Conservation (phyloP, 2,888 invertebrate species). For the Ptilodon capucinus region DNA sequence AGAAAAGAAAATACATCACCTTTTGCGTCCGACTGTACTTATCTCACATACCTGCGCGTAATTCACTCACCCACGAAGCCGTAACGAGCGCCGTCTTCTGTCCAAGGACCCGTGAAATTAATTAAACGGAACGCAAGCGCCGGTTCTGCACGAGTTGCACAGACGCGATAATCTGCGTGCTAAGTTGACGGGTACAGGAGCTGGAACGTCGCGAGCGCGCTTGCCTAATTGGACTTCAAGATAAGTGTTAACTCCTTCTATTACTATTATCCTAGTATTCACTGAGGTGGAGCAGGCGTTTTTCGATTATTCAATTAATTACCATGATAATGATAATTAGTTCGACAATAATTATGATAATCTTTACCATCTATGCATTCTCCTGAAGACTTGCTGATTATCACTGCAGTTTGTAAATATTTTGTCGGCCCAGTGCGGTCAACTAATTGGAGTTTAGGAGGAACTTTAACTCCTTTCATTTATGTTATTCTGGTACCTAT, state of each 20-base stretch:
- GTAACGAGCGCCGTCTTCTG: conserved; percentile 41
- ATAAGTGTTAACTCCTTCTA: not conserved
- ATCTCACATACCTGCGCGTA: conserved; percentile 16
- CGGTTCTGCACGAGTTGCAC: conserved; percentile 45
- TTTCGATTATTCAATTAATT: too few species aligned
- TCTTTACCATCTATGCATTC: too few species aligned
- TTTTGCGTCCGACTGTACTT: conserved; percentile 19
- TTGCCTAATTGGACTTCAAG: not conserved
- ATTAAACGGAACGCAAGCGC: conserved; percentile 59
- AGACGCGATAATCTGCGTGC: conserved; percentile 34
- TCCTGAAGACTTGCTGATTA: too few species aligned
- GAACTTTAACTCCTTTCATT: not conserved
- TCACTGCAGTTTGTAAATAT: too few species aligned
- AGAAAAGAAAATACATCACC: not conserved
- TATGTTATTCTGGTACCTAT: not conserved
- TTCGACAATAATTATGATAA: too few species aligned
- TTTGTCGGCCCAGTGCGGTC: too few species aligned
- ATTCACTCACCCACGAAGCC: conserved; percentile 27
- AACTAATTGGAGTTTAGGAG: not conserved
- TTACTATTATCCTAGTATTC: not conserved
- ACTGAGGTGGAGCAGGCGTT: too few species aligned
- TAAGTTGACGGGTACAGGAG: not conserved
- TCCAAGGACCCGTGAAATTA: conserved; percentile 55
- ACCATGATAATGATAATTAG: too few species aligned
- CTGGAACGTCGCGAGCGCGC: not conserved